Evolutionary conservation across 2,888 invertebrate genomes (phyloP), one percentile per base, ranked within the genome.

Genomic region (Luperina testacea): DNA sequence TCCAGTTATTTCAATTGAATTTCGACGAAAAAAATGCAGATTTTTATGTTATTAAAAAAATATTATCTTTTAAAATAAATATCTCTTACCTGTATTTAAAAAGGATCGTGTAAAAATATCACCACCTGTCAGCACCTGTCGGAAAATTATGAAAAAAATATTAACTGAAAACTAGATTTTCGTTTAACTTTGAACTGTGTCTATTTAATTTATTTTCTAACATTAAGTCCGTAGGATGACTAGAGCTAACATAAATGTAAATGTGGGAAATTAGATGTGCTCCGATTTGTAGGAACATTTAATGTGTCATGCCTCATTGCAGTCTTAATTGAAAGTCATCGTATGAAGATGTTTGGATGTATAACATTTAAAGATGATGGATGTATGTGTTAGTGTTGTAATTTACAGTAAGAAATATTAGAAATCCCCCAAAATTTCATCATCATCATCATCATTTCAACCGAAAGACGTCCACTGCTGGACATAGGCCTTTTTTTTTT

Each of bases 341-440:
- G 7, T 20, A 72, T 75, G 59, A 67, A 76, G 51, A 75, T 69
- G 72, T 84, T 38, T 59, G 32, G 27, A 32, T 45, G 51, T 15
- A 70, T 72, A 59, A 75, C 42, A 83, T 72, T 75, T 72, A 57
- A 67, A 73, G 32, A 67, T 83, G 84, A 80, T 71, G 9, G 20
- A 73, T 80, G n/a, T 8, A 13, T 61, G 9, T 17, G 32, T 53
- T 17, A 2, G 20, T 71, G 45, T 13, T 53, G 53, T 27, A 45
- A 61, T 70, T 65, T 75, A 45, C 17, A 27, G 67, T 45, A 13
- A 24, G 53, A 24, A 53, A 53, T 53, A 53, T 7, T 13, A 15
- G 2, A 42, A n/a, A 17, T 45, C 2, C 67, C 2, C 9, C 15
- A 48, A 48, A 48, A 24, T 24, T 5, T 57, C 38, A 38, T 38